Evolutionary conservation across 2,113 vertebrate genomes (phyloP).

Genomic region (Coreoperca whiteheadi): DNA sequence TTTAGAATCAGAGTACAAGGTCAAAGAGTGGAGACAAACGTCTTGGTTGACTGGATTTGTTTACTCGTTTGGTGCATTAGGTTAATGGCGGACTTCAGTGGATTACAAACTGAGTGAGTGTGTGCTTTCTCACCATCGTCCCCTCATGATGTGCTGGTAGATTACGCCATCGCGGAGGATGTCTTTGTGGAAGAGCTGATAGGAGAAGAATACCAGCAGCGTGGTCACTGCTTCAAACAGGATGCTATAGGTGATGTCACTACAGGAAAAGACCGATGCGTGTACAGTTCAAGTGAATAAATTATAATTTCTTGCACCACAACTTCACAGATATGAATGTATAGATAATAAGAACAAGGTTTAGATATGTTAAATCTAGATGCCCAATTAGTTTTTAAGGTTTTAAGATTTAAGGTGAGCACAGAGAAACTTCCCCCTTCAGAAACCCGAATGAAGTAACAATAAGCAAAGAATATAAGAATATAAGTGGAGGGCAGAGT

Average conservation of each 20-base stretch:
- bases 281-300: neutral
- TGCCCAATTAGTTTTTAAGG: too few species aligned
- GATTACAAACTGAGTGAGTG: neutral
- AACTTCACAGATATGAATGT: neutral
- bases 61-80: neutral
- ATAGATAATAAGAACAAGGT: neutral
- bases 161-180: constrained; percentile 91
- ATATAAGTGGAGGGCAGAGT: too few species aligned
- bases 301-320: neutral
- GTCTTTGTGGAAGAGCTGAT: constrained; percentile 96
- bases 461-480: too few species aligned
- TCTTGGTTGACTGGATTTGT: neutral
- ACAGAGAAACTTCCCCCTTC: too few species aligned
- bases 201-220: constrained; percentile 94
- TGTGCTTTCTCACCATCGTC: constrained; percentile 88
- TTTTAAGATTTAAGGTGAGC: too few species aligned
- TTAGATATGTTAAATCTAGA: neutral
- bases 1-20: neutral
- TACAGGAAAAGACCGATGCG: constrained; percentile 64
- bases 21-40: constrained; percentile 7
- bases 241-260: constrained; percentile 97
- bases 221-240: constrained; percentile 95
- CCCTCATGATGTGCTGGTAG: constrained; percentile 92
- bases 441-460: too few species aligned
- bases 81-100: neutral